phyloP scores from a whole-genome alignment of 2,113 vertebrate genomes.

The Catharus fuscescens region DNA sequence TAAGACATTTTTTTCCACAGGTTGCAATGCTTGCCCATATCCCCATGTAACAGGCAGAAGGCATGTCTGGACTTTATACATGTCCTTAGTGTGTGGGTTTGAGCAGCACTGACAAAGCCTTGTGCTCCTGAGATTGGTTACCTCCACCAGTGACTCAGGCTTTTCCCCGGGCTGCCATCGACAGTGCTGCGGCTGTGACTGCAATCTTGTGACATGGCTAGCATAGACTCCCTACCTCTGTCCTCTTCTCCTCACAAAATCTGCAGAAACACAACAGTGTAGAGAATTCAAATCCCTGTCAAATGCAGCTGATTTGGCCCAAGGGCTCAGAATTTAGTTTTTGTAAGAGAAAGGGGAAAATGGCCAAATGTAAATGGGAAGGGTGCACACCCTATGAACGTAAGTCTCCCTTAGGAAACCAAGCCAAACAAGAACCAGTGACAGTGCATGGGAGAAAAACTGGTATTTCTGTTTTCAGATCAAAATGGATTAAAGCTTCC shows the following conservation, averaged over 20 bases:
- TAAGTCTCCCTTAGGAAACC: not conserved
- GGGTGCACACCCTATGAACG: fast-evolving
- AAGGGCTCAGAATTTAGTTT: not conserved
- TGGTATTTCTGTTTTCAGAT: not conserved
- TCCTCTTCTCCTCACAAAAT: not conserved
- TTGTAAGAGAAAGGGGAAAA: not conserved
- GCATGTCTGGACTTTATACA: not conserved
- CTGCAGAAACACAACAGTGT: not conserved
- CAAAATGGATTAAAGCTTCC: not conserved
- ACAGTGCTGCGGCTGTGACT: not conserved
- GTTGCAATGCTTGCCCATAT: not conserved
- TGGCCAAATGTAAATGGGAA: not conserved
- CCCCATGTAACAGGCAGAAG: not conserved
- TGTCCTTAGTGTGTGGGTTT: not conserved
- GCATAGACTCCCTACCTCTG: not conserved
- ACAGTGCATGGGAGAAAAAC: not conserved
- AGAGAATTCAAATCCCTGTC: not conserved
- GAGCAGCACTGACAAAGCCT: not conserved
- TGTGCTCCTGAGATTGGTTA: not conserved
- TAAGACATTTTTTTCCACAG: not conserved
- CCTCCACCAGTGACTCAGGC: not conserved
- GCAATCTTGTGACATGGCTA: not conserved
- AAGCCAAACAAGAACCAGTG: not conserved
- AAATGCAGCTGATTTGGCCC: not conserved
- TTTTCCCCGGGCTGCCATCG: not conserved